Percentiles rank a stretch among this genome's conserved stretches.
Conservation (phyloP, 2,113 vertebrate species). For the Picathartes gymnocephalus region DNA sequence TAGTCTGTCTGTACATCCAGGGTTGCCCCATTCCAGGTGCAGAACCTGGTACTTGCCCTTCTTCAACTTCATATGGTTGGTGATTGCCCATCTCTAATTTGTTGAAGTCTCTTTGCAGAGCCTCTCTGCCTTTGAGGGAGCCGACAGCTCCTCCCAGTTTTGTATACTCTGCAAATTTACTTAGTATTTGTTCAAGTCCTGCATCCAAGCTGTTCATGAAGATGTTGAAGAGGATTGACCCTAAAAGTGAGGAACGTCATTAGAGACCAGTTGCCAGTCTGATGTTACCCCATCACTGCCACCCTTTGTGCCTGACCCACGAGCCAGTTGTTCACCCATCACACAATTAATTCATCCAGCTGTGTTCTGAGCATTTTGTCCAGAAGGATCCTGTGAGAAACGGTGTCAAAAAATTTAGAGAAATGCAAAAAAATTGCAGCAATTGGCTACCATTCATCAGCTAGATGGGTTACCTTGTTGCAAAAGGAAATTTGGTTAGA, state of each 20-base stretch:
- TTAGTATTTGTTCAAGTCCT: neutral
- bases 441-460: neutral
- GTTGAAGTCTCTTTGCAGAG: neutral
- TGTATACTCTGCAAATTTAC: rapidly evolving
- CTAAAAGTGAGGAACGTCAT: neutral
- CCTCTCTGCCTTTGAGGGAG: neutral
- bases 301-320: neutral
- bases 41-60: neutral
- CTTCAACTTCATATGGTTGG: neutral
- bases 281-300: neutral
- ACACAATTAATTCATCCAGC: neutral
- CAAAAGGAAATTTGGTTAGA: neutral
- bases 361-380: neutral
- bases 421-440: neutral
- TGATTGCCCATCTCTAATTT: neutral
- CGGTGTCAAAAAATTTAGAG: rapidly evolving
- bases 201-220: neutral
- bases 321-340: neutral
- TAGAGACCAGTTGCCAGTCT: neutral
- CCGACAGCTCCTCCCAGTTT: neutral
- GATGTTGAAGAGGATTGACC: neutral
- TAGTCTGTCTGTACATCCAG: neutral
- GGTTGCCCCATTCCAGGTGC: neutral
- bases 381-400: neutral
- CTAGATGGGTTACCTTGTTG: neutral